Evolutionary conservation across 23 tunicate species (phyloP), one percentile per base, ranked within the genome.

Genomic region (Styela clava): DNA sequence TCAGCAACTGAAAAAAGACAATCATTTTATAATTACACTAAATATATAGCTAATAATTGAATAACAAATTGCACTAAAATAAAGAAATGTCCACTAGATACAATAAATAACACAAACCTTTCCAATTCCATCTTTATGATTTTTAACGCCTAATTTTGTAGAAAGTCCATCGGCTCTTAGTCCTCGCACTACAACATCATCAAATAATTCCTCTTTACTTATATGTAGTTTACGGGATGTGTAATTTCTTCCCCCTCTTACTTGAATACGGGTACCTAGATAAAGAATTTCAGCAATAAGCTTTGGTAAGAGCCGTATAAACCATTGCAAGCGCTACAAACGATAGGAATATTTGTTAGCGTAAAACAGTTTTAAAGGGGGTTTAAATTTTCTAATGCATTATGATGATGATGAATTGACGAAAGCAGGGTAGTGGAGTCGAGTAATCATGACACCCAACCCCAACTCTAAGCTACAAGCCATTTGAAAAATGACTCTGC

Each of bases 161-260:
- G 97, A 91, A 32, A 91, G 79, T 22, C 97, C 97, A 79, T 91
- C 97, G 26, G 97, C 88, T 18, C 97, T 69, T 33, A 91, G 44
- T 29, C 97, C 97, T 64, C 97, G 37, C 25, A 78, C 36, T 1
- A 86, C 91, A 30, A 91, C 79, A 73, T 91, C 97, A 51, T 86
- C 91, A 36, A 64, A 86, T 77, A 91, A 86, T 79, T 91, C 97
- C 68, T 91, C 86, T 23, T 84, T 70, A 21, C 87, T 81, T 69
- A 91, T 69, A 22, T 32, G 73, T 24, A 91, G 16, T 2, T 83
- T 74, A 20, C 65, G 78, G 7, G 97, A 79, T 7, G 91, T 83
- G 73, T 86, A 91, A 62, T 91, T 91, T 32, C 97, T 68, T 1
- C 88, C 74, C 29, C 97, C 97, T 78, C 83, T 86, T 56, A 91